Evolutionary conservation across 2,113 vertebrate genomes (phyloP).

Genomic region (Desmodus rotundus): DNA sequence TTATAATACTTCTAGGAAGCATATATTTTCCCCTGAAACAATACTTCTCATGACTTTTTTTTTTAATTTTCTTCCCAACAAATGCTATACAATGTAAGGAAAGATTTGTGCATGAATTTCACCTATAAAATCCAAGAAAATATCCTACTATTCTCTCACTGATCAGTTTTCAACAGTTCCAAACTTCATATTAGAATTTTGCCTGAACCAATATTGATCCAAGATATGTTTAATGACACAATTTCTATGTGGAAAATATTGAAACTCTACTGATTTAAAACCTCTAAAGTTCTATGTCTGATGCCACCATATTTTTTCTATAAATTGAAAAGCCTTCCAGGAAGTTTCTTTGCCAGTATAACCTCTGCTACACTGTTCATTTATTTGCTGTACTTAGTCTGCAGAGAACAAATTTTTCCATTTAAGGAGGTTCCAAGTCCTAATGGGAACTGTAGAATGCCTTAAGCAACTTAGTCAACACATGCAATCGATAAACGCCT

Average conservation of each 20-base stretch:
- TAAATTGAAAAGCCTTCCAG: not conserved
- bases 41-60: not conserved
- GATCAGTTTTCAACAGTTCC: not conserved
- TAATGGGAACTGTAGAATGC: not conserved
- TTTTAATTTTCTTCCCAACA: not conserved
- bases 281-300: not conserved
- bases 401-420: not conserved
- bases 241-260: not conserved
- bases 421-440: not conserved
- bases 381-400: not conserved
- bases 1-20: not conserved
- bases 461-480: not conserved
- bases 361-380: not conserved
- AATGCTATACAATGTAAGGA: not conserved
- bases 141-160: not conserved
- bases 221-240: not conserved
- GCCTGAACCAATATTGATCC: not conserved
- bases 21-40: not conserved
- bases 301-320: not conserved
- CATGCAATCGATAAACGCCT: not conserved
- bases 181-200: constrained; percentile 5
- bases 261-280: not conserved
- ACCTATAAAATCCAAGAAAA: constrained; percentile 4
- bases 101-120: not conserved
- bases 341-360: not conserved